phyloP scores from a whole-genome alignment of 2,888 invertebrate species.

The Entomobrya multifasciata region DNA sequence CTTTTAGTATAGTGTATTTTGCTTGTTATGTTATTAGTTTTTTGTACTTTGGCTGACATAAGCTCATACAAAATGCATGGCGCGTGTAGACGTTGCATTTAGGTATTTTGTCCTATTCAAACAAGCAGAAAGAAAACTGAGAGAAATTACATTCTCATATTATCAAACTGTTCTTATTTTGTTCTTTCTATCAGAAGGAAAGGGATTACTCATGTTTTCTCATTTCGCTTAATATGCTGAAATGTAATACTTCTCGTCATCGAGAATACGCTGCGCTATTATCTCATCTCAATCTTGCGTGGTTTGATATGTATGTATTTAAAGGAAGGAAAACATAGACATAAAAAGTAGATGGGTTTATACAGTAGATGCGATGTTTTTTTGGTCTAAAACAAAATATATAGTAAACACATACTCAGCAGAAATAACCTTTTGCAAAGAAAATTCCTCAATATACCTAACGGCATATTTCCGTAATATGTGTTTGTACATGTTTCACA shows the following conservation, averaged over 20 bases:
- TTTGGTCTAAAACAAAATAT: slow-evolving; percentile 11
- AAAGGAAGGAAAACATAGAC: neutral
- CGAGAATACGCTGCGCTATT: neutral
- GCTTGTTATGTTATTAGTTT: too few relatives aligned
- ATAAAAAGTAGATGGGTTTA: neutral
- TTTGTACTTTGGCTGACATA: too few relatives aligned
- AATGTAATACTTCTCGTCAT: too few relatives aligned
- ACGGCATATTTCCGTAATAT: neutral
- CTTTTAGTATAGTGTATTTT: too few relatives aligned
- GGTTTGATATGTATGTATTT: neutral
- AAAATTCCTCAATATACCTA: neutral
- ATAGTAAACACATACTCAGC: neutral
- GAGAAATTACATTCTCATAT: slow-evolving; percentile 13
- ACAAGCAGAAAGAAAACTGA: neutral
- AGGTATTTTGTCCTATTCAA: neutral
- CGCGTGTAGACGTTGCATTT: neutral
- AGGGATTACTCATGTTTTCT: neutral
- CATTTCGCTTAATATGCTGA: neutral
- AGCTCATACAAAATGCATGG: neutral
- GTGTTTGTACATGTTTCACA: neutral
- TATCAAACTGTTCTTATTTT: slow-evolving; percentile 44
- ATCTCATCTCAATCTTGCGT: too few relatives aligned
- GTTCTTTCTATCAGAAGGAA: neutral
- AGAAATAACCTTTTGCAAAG: neutral
- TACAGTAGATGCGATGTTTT: neutral